These are phyloP conservation scores for Bombylius discolor DNA, from an alignment of 2,888 invertebrate genomes.

Conservation along the genomic window DNA sequence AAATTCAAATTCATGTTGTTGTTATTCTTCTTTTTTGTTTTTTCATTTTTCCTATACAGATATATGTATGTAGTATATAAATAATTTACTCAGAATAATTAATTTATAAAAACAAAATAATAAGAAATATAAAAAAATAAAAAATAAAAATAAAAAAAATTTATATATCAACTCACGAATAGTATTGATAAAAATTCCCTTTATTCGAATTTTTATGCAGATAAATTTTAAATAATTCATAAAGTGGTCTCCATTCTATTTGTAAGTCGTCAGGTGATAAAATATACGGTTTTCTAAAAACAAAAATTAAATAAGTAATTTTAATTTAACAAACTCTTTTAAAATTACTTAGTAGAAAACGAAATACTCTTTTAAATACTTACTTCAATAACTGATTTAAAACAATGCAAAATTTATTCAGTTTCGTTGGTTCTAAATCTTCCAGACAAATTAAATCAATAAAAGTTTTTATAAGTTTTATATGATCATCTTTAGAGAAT, in stretches of 20 bases:
- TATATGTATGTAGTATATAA: neutral
- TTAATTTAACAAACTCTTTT: no score
- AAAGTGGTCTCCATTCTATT: slow-evolving; percentile 77
- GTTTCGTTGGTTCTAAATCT: slow-evolving; percentile 59
- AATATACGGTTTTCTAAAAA: slow-evolving; percentile 57
- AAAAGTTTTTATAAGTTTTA: slow-evolving; percentile 62
- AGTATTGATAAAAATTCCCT: slow-evolving; percentile 15
- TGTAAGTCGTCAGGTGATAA: slow-evolving; percentile 65
- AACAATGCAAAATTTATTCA: slow-evolving; percentile 40
- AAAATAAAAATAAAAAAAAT: neutral
- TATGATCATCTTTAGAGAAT: slow-evolving; percentile 83
- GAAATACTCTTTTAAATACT: neutral
- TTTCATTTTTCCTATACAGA: neutral
- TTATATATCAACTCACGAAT: slow-evolving; percentile 11
- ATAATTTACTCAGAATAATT: no score
- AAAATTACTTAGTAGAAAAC: no score
- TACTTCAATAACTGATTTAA: slow-evolving; percentile 15
- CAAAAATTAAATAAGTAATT: slow-evolving; percentile 14
- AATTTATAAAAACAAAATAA: no score
- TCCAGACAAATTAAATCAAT: slow-evolving; percentile 65
- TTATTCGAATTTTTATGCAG: slow-evolving; percentile 15
- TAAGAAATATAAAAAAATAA: no score
- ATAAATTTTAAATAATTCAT: slow-evolving; percentile 29
- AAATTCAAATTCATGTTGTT: neutral
- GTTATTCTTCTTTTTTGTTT: neutral